Evolutionary conservation across 2,113 vertebrate species (phyloP).

Genomic region (Otolemur garnettii): DNA sequence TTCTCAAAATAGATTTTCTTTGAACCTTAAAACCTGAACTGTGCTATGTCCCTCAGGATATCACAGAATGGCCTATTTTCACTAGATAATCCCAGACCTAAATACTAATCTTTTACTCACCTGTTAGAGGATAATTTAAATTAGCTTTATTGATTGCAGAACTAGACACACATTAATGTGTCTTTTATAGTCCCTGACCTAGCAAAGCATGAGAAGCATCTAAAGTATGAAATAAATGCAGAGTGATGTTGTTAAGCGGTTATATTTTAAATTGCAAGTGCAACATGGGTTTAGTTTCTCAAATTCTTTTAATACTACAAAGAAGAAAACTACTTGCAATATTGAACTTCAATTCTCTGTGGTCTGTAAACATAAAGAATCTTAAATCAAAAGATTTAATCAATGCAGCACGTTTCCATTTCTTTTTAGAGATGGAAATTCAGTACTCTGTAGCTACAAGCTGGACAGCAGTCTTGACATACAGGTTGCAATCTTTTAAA

Average conservation of each 20-base stretch:
- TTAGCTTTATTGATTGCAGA: slow-evolving; percentile 57
- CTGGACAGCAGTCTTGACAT: not conserved
- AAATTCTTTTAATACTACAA: slow-evolving; percentile 63
- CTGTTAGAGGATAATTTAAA: slow-evolving; percentile 54
- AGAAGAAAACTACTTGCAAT: slow-evolving; percentile 45
- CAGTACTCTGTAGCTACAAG: slow-evolving; percentile 2
- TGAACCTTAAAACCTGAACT: slow-evolving; percentile 42
- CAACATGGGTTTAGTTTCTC: not conserved
- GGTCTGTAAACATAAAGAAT: slow-evolving; percentile 34
- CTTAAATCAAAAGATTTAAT: slow-evolving; percentile 53
- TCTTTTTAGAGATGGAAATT: slow-evolving; percentile 42
- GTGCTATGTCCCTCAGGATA: slow-evolving; percentile 13
- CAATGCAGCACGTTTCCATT: slow-evolving; percentile 17
- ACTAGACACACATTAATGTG: not conserved
- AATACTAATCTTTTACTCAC: slow-evolving; percentile 44
- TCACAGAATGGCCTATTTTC: slow-evolving; percentile 62
- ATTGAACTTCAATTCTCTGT: slow-evolving; percentile 17
- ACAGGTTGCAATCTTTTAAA: not conserved
- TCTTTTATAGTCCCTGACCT: slow-evolving; percentile 12
- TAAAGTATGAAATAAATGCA: slow-evolving; percentile 27
- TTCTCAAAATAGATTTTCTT: slow-evolving; percentile 66
- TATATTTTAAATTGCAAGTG: slow-evolving; percentile 27
- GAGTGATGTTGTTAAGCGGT: not conserved
- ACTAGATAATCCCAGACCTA: slow-evolving; percentile 49
- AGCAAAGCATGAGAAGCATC: slow-evolving; percentile 27